These are phyloP conservation scores for Drosophila tani DNA, from an alignment of 1,140 invertebrate species.

Conservation along the genomic window DNA sequence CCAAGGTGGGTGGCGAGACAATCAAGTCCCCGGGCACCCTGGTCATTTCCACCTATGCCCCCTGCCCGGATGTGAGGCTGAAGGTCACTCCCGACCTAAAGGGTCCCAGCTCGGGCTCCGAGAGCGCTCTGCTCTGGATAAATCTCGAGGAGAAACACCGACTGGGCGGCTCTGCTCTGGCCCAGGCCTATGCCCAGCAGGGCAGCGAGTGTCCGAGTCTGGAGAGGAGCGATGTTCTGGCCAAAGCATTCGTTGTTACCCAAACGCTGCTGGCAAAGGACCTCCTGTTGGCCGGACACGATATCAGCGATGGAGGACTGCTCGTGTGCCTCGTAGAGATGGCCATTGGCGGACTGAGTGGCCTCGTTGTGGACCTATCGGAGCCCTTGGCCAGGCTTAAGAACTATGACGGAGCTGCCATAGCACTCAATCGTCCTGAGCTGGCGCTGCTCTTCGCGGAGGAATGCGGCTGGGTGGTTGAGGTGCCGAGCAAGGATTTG, in stretches of 20 bases:
- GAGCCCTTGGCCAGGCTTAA: conserved; percentile 32
- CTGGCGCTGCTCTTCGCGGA: conserved; percentile 94
- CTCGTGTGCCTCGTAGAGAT: conserved; percentile 96
- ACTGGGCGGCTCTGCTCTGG: conserved; percentile 95
- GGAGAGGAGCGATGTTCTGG: conserved; percentile 88
- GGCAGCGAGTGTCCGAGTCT: conserved; percentile 93
- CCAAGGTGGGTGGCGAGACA: conserved; percentile 90
- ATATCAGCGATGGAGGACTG: conserved; percentile 98
- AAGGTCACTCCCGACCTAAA: conserved; percentile 96
- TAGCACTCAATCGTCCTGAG: conserved; percentile 83
- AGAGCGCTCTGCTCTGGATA: conserved; percentile 89
- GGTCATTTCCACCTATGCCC: conserved; percentile 97
- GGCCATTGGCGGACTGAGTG: conserved; percentile 96
- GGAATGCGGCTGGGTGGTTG: conserved; percentile 96
- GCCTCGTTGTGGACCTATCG: conserved; percentile 89
- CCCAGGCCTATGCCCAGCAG: conserved; percentile 95
- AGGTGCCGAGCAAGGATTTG: conserved; percentile 88
- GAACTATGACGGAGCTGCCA: conserved; percentile 18
- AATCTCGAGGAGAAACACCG: conserved; percentile 89
- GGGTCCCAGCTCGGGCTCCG: conserved; percentile 86
- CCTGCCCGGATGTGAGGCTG: conserved; percentile 94
- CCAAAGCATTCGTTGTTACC: conserved; percentile 92
- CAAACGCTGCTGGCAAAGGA: conserved; percentile 92
- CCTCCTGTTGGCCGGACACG: conserved; percentile 95
- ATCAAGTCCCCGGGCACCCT: conserved; percentile 97